These are phyloP conservation scores for Amaurobius ferox DNA, from an alignment of 2,888 invertebrate species.

Conservation along the genomic window DNA sequence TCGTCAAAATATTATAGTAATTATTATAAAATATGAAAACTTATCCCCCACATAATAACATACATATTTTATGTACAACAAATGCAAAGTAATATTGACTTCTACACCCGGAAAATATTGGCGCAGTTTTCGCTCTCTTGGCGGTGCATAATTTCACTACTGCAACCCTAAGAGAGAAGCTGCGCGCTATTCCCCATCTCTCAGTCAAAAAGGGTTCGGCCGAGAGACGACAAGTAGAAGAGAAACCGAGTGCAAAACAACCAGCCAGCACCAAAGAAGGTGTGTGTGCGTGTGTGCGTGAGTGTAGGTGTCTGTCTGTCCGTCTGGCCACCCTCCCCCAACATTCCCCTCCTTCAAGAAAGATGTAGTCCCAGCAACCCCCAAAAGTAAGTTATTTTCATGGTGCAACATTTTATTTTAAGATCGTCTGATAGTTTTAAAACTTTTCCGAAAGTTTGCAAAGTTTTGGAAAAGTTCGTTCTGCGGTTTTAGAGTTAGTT, in stretches of 20 bases:
- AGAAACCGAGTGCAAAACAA: constrained; percentile 33
- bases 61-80: too few relatives aligned
- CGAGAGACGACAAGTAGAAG: constrained; percentile 49
- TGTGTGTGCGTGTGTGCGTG: constrained; percentile 26
- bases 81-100: too few relatives aligned
- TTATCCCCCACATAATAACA: too few relatives aligned
- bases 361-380: not conserved
- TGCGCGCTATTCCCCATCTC: constrained; percentile 42
- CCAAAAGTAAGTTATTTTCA: not conserved
- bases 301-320: constrained; percentile 35
- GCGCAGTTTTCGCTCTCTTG: not conserved
- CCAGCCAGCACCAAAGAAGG: constrained; percentile 28
- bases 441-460: constrained; percentile 3
- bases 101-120: not conserved
- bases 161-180: constrained; percentile 39
- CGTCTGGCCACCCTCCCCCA: constrained; percentile 35
- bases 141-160: not conserved
- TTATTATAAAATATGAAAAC: too few relatives aligned
- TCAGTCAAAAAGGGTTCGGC: constrained; percentile 62
- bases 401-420: not conserved
- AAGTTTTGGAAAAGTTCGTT: not conserved
- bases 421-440: not conserved
- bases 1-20: too few relatives aligned
- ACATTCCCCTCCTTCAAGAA: constrained; percentile 11
- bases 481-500: too few relatives aligned